Conservation (phyloP, 2,797 vertebrate genomes). For the Pseudotriccus pelzelni region DNA sequence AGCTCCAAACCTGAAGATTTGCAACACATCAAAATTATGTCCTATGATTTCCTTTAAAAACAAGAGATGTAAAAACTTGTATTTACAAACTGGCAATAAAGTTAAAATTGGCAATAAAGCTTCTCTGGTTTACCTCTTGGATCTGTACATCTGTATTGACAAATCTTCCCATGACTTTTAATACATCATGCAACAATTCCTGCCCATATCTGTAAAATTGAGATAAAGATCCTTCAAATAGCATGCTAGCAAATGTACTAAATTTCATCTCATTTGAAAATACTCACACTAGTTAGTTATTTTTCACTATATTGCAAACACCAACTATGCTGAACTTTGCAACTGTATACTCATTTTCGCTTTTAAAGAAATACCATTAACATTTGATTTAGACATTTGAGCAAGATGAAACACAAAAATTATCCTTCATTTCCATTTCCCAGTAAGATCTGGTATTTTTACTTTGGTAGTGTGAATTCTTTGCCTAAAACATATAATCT, state of each 20-base stretch:
- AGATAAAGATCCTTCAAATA: not conserved
- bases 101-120: not conserved
- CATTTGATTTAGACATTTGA: not conserved
- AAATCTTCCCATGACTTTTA: conserved; percentile 53
- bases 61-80: not conserved
- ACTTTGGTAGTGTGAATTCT: not conserved
- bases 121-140: conserved; percentile 67
- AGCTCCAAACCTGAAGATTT: not conserved
- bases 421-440: not conserved
- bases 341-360: not conserved
- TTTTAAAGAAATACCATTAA: not conserved
- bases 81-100: not conserved
- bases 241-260: not conserved
- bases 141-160: conserved; percentile 72
- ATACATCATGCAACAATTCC: not conserved
- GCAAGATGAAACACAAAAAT: not conserved
- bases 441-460: not conserved
- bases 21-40: not conserved
- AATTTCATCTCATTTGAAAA: not conserved
- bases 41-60: not conserved
- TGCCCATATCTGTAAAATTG: conserved; percentile 59
- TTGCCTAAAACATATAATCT: not conserved
- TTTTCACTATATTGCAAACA: not conserved
- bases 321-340: not conserved
- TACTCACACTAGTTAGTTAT: not conserved